Conservation (phyloP, 2,888 invertebrate genomes). For the Mantis religiosa region DNA sequence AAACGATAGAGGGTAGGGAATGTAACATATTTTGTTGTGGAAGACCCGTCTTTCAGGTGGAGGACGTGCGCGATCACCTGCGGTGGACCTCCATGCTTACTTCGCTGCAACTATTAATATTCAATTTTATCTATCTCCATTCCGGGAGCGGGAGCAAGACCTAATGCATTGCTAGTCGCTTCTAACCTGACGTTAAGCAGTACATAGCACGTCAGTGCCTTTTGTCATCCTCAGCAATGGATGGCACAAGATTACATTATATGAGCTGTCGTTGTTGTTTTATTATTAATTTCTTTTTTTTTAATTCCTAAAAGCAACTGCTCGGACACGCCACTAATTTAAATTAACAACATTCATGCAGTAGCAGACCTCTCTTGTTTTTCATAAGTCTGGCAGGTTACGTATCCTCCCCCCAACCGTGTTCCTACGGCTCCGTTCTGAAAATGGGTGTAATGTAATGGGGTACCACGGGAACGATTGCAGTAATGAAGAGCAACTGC, state of each 20-base stretch:
- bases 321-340: conserved; percentile 5
- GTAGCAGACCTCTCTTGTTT: background rate
- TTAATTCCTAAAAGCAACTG: background rate
- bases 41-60: background rate
- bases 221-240: conserved; percentile 8
- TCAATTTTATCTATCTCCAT: conserved; percentile 16
- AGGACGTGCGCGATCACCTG: background rate
- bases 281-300: background rate
- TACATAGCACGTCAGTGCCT: conserved; percentile 18
- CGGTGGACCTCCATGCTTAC: conserved; percentile 4
- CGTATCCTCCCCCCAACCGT: background rate
- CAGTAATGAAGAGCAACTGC: background rate
- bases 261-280: background rate
- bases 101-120: conserved; percentile 14
- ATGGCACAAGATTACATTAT: conserved; percentile 6
- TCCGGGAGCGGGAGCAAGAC: background rate
- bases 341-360: conserved; percentile 2
- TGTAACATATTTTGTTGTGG: too few species aligned
- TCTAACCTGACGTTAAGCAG: conserved; percentile 21
- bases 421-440: background rate
- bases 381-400: background rate
- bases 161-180: background rate
- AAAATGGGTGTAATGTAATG: background rate
- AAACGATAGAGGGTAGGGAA: too few species aligned
- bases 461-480: background rate